Percentiles rank a stretch among this genome's conserved stretches.
These are phyloP conservation scores for Neotoma lepida DNA, from an alignment of 2,113 vertebrate genomes.

Conservation along the genomic window DNA sequence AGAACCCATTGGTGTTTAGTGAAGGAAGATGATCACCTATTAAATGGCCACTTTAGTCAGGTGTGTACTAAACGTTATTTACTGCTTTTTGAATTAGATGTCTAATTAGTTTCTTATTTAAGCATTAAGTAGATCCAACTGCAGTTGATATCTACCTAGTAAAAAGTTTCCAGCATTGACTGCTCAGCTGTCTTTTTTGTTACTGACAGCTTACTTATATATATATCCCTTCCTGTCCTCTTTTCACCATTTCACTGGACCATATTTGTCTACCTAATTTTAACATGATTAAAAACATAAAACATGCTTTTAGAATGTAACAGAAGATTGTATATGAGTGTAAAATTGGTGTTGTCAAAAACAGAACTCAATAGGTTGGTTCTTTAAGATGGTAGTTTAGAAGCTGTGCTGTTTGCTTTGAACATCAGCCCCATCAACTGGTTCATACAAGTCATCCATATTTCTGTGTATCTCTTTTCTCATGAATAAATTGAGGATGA, in stretches of 20 bases:
- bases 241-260: rapidly evolving
- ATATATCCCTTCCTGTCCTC: not conserved
- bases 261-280: not conserved
- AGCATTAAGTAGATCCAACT: constrained; percentile 33
- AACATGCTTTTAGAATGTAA: not conserved
- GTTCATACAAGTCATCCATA: not conserved
- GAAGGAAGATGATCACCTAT: constrained; percentile 53
- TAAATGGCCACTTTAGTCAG: constrained; percentile 46
- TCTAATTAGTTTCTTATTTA: constrained; percentile 58
- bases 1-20: constrained; percentile 2
- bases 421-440: not conserved
- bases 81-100: constrained; percentile 53
- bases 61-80: constrained; percentile 41
- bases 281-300: not conserved
- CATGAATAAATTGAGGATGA: not conserved
- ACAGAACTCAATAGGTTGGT: not conserved
- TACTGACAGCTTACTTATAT: not conserved
- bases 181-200: not conserved
- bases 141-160: not conserved
- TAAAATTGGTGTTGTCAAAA: not conserved
- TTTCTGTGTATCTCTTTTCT: not conserved
- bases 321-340: not conserved
- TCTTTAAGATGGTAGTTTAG: not conserved
- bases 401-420: not conserved
- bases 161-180: not conserved